These are phyloP conservation scores for Conus canariensis DNA, from an alignment of 2,888 invertebrate species.

Conservation along the genomic window DNA sequence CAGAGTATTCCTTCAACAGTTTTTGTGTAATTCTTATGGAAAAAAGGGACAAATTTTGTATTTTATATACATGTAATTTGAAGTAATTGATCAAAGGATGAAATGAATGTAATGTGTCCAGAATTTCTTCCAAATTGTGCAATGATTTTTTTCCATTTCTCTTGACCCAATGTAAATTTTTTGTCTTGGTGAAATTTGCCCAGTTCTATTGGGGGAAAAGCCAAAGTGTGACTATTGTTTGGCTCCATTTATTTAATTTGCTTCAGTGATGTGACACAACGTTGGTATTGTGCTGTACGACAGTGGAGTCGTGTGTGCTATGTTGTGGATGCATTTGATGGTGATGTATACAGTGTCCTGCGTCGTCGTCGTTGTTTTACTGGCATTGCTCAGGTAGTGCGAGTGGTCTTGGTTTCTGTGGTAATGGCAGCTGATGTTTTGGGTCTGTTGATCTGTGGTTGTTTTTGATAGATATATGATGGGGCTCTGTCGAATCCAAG, in stretches of 20 bases:
- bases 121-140: constrained; percentile 42
- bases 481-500: constrained; percentile 32
- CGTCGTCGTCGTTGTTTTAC: not conserved
- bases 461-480: not conserved
- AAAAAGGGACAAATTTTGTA: not conserved
- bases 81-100: not conserved
- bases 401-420: constrained; percentile 28
- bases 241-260: not conserved
- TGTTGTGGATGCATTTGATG: not conserved
- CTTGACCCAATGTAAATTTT: not conserved
- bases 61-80: not conserved
- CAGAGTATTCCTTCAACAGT: not conserved
- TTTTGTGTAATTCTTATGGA: not conserved
- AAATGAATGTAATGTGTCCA: not conserved
- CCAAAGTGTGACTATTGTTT: constrained; percentile 31
- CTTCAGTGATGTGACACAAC: not conserved
- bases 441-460: not conserved
- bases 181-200: not conserved
- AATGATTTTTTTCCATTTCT: constrained; percentile 7
- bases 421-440: constrained; percentile 42
- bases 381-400: constrained; percentile 31
- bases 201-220: constrained; percentile 35
- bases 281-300: not conserved
- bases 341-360: not conserved
- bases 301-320: not conserved